A percentile compares a stretch with the other conserved stretches of the same genome.
Conservation (phyloP, 2,888 invertebrate genomes). For the Atethmia centrago region DNA sequence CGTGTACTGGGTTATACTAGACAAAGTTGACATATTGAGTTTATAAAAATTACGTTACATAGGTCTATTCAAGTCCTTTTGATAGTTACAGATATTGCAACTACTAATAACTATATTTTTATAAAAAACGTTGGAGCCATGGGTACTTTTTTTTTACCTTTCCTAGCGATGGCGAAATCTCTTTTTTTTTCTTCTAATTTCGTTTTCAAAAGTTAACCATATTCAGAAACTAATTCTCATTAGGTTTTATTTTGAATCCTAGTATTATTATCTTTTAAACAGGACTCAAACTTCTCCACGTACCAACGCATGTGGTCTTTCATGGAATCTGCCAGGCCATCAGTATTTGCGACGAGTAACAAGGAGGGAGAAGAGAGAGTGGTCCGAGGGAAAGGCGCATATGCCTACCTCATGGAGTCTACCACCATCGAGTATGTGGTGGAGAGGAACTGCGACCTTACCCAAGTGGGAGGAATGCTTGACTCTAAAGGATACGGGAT, state of each 20-base stretch:
- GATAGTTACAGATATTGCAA: background rate
- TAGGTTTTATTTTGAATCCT: too few relatives aligned
- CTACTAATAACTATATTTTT: background rate
- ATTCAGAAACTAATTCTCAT: too few relatives aligned
- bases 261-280: constrained; percentile 15
- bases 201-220: too few relatives aligned
- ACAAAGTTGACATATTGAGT: constrained; percentile 33
- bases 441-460: constrained; percentile 96
- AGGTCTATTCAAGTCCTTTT: background rate
- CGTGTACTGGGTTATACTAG: constrained; percentile 35
- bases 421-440: constrained; percentile 98
- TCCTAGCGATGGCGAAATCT: too few relatives aligned
- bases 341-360: constrained; percentile 96
- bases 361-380: constrained; percentile 98
- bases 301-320: constrained; percentile 99
- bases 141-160: background rate
- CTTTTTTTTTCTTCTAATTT: too few relatives aligned
- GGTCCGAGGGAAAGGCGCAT: constrained; percentile 95
- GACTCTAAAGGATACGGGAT: constrained; percentile 99
- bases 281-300: constrained; percentile 98
- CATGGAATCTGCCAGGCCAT: constrained; percentile 97
- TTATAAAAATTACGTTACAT: constrained; percentile 1
- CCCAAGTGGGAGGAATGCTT: constrained; percentile 97
- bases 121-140: background rate
- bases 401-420: constrained; percentile 99